Conservation (phyloP, 2,888 invertebrate species). For the Ichneumoninae sp. region DNA sequence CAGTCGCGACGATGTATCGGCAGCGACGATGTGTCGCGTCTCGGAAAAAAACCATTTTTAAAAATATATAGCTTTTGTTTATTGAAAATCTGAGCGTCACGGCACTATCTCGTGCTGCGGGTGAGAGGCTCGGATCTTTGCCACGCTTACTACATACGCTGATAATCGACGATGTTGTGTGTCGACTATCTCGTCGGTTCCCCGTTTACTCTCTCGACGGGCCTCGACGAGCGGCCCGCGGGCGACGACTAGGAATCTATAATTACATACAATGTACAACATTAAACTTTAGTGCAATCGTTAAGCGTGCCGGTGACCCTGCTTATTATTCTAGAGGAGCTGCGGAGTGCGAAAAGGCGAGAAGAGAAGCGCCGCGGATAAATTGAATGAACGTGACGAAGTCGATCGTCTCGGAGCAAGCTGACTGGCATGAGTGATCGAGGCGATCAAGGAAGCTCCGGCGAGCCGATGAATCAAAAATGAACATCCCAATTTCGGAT, state of each 20-base stretch:
- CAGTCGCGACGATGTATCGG: not conserved
- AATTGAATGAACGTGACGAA: not conserved
- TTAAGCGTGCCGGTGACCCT: slow-evolving; percentile 62
- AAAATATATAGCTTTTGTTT: slow-evolving; percentile 37
- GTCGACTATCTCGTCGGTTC: slow-evolving; percentile 28
- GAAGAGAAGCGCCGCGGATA: slow-evolving; percentile 9
- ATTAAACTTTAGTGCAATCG: slow-evolving; percentile 55
- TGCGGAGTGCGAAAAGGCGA: slow-evolving; percentile 35
- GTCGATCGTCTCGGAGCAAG: not conserved
- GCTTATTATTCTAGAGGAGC: slow-evolving; percentile 45
- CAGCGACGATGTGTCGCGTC: not conserved
- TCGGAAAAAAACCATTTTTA: not conserved
- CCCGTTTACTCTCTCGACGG: slow-evolving; percentile 12
- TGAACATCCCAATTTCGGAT: not conserved
- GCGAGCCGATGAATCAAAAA: not conserved
- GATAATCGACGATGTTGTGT: slow-evolving; percentile 15
- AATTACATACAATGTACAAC: slow-evolving; percentile 60
- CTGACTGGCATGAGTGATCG: not conserved
- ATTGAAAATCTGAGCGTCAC: slow-evolving; percentile 39
- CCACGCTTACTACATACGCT: slow-evolving; percentile 1
- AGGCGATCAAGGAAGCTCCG: not conserved
- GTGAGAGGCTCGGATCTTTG: slow-evolving; percentile 10
- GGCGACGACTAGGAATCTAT: slow-evolving; percentile 55
- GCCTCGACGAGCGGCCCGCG: slow-evolving; percentile 25
- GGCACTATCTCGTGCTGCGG: slow-evolving; percentile 47